Percentiles rank a stretch among this genome's conserved stretches.
These are phyloP conservation scores for Boleophthalmus pectinirostris DNA, from an alignment of 2,113 vertebrate species.

Conservation along the genomic window DNA sequence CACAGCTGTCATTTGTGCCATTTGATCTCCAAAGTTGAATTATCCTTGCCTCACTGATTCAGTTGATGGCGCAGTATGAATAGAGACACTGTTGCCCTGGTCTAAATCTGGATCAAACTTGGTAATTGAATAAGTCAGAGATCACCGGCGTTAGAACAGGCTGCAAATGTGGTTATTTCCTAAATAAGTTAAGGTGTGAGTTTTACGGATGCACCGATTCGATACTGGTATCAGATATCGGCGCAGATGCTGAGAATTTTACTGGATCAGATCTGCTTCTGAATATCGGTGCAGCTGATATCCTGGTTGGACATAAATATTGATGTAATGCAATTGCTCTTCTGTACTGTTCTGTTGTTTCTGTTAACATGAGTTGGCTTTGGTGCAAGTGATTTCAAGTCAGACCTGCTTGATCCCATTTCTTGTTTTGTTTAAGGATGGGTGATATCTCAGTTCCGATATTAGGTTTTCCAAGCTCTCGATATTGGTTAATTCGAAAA, in stretches of 20 bases:
- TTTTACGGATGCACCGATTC: no score
- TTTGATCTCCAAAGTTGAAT: slow-evolving; percentile 7
- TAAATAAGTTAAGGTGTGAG: slow-evolving; percentile 28
- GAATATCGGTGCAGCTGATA: no score
- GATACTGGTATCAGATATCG: no score
- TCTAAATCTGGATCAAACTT: slow-evolving; percentile 27
- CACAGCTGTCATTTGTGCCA: not conserved
- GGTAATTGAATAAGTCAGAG: slow-evolving; percentile 33
- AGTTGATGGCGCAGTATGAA: slow-evolving; percentile 45
- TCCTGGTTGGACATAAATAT: no score
- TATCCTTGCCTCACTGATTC: slow-evolving; percentile 8
- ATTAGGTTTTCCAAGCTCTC: no score
- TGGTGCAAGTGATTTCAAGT: not conserved
- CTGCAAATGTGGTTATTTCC: slow-evolving; percentile 6
- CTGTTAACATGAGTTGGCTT: not conserved
- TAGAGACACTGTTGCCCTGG: slow-evolving; percentile 32
- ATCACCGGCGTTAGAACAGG: not conserved
- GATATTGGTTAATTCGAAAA: no score
- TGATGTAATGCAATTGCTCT: no score
- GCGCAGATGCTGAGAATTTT: no score
- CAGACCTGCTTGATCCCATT: not conserved
- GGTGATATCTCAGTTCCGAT: no score
- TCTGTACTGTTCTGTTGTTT: no score
- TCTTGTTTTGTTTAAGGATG: no score
- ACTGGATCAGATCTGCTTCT: no score